phyloP scores from a whole-genome alignment of 2,888 invertebrate species.

The Abscondita cerata region DNA sequence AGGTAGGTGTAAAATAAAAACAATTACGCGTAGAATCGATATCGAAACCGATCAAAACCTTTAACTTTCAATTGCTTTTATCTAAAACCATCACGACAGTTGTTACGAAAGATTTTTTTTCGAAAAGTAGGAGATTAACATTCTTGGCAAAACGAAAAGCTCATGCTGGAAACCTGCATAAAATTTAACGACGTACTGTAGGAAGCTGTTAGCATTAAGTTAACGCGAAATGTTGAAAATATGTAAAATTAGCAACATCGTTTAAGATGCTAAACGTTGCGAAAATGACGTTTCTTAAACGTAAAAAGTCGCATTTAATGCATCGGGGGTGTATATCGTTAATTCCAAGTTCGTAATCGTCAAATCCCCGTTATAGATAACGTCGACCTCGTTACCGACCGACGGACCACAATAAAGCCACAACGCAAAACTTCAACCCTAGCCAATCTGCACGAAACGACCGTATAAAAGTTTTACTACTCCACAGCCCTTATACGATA shows the following conservation, averaged over 20 bases:
- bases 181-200: conserved; percentile 29
- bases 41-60: too few species aligned
- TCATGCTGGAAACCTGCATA: conserved; percentile 19
- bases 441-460: conserved; percentile 34
- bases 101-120: conserved; percentile 4
- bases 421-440: conserved; percentile 27
- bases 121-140: conserved; percentile 25
- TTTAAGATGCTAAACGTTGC: conserved; percentile 18
- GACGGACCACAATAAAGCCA: conserved; percentile 30
- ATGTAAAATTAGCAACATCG: conserved; percentile 27
- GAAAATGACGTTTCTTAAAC: background rate
- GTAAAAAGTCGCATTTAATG: conserved; percentile 35
- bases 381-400: conserved; percentile 32
- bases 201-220: conserved; percentile 28
- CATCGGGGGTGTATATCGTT: conserved; percentile 39
- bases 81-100: background rate
- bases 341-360: conserved; percentile 39
- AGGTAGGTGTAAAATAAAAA: too few species aligned
- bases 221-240: conserved; percentile 29
- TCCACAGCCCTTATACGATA: conserved; percentile 29
- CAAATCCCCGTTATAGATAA: conserved; percentile 31
- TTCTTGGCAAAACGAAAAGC: conserved; percentile 18
- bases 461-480: conserved; percentile 36
- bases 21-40: too few species aligned
- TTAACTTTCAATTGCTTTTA: too few species aligned